Base-by-base conservation (phyloP, 2,113 vertebrate species). In the Strix aluco region DNA sequence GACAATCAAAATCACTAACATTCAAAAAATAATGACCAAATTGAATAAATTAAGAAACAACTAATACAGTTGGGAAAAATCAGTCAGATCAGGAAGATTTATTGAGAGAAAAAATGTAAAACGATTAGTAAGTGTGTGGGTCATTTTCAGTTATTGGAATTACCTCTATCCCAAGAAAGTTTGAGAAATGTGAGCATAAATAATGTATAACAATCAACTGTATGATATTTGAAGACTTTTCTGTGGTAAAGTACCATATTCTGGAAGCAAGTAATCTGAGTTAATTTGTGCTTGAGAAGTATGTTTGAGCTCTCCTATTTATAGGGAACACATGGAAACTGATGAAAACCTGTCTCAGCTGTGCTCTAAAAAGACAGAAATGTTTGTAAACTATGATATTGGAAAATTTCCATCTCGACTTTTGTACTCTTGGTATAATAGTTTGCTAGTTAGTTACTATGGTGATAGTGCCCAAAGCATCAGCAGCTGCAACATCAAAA, bases 401-500 rank as follows among this genome's bases (percentile, higher is more conserved):
- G 46, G 58, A 80, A 81, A 92, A 81, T 81, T 83, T 89, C 40
- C 26, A 14, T 72, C 66, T 89, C 82, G 89, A 92, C 86, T 92
- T 95, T 89, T 91, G 77, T 91, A 94, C 61, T 89, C 46, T 17
- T 80, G 66, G 20, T 54, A 32, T 62, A 72, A 72, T 46, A 77
- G 40, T 84, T 86, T 78, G 61, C 70, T 87, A 65, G 42, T 92
- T 87, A 81, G 69, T 85, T 91, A 81, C 66, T 93, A 69, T 62
- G 91, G 91, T 77, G 86, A 95, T 66, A 73, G 15, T 46, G 46
- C 58, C 77, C 81, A 61, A 90, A 87, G 66, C 72, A 87, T 27
- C 15, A 25, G 16, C 77, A 84, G 34, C 73, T 91, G 27, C 70
- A 87, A 27, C 11, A 36, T 71, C 13, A 72, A 74, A 89, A 92